Evolutionary conservation across 2,797 vertebrate species (phyloP), one percentile per base, ranked within the genome.

Genomic region (Gymnodraco acuticeps): DNA sequence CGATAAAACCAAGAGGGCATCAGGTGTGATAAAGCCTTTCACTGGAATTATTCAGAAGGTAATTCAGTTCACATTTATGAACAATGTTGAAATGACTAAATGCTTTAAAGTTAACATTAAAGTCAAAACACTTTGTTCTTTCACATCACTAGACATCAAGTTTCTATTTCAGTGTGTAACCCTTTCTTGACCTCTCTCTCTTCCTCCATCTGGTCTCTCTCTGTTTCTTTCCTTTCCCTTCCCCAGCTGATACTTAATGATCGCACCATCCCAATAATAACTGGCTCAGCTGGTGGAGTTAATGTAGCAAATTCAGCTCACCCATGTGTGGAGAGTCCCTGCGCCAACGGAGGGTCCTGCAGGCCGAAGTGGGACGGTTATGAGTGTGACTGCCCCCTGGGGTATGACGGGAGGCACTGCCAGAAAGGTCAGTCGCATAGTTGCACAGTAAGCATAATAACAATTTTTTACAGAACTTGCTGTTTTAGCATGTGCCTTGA

Each of bases 41-140:
- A 98, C 93, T 2, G 98, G 98, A 23, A 94, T 96, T 70, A 93
- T 99, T 85, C 98, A 99, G 88, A 98, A 97, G 95, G 98, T 98
- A 91, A 23, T 20, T 15, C 15, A 54, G 16, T 48, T 51, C 4
- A n/a, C 3, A 9, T 27, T 68, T 3, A 41, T 60, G 60, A 17
- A 2, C 47, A 27, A 31, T 61, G 4, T 62, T 41, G 17, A 16
- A 54, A 54, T 5, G 2, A 46, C 16, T 46, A 38, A 54, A 54
- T 3, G 27, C 27, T 31, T 43, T 8, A 13, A 43, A 23, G 0
- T n/a, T 7, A 0, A 45, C 45, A 31, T 51, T 59, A 12, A 59
- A 42, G 31, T 59, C 17, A n/a, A 17, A 64, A 23, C 47, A 51
- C 33, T 43, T 43, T 15, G 7, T 20, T 53, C 0, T 56, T 33